phyloP scores from a whole-genome alignment of 2,113 vertebrate genomes.

The Actenoides lindsayi region DNA sequence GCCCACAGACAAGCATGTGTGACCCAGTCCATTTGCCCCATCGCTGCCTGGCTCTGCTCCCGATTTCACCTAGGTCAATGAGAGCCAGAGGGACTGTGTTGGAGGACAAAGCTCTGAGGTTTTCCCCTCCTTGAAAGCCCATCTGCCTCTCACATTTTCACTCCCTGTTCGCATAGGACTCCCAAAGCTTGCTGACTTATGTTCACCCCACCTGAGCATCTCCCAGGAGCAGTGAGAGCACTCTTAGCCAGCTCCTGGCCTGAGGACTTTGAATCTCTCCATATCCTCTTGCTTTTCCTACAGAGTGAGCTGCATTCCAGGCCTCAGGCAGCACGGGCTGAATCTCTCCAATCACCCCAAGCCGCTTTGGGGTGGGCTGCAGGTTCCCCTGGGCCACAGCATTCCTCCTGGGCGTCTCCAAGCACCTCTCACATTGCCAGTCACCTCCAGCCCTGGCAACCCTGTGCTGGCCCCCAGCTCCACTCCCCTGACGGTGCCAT shows the following conservation, averaged over 20 bases:
- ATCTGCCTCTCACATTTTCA: neutral
- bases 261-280: neutral
- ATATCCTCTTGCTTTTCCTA: neutral
- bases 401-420: neutral
- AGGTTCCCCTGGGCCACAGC: neutral
- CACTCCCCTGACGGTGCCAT: neutral
- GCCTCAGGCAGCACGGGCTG: accelerated
- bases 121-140: neutral
- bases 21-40: accelerated
- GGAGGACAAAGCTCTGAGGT: neutral
- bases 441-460: neutral
- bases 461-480: neutral
- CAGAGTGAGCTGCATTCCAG: accelerated
- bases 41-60: neutral
- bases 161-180: neutral
- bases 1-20: accelerated
- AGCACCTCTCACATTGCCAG: neutral
- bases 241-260: neutral
- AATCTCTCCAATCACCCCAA: neutral
- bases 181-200: accelerated
- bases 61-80: neutral
- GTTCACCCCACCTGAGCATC: too few species aligned
- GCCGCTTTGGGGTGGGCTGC: neutral
- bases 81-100: neutral
- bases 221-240: accelerated